phyloP scores from a whole-genome alignment of 2,797 vertebrate species.

The Chrosomus eos region DNA sequence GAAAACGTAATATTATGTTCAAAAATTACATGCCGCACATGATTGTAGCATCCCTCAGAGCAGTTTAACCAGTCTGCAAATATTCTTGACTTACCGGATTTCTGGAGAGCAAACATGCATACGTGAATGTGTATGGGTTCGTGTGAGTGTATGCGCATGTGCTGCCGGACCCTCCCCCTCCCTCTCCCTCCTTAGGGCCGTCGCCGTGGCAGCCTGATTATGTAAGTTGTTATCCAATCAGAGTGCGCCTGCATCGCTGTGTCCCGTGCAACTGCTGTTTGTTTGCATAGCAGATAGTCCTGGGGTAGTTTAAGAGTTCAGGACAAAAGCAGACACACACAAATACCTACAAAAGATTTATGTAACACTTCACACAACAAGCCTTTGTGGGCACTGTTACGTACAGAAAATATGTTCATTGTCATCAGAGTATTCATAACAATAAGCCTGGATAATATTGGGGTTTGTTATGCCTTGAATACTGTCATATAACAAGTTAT shows the following conservation, averaged over 20 bases:
- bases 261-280: slow-evolving; percentile 70
- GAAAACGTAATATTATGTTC: not conserved
- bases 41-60: slow-evolving; percentile 50
- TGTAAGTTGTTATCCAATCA: slow-evolving; percentile 78
- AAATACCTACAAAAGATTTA: slow-evolving; percentile 64
- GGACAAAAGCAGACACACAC: slow-evolving; percentile 67
- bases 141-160: slow-evolving; percentile 9
- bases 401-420: not conserved
- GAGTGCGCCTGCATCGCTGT: slow-evolving; percentile 68
- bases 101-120: slow-evolving; percentile 13
- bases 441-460: not conserved
- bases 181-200: slow-evolving; percentile 58
- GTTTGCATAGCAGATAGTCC: slow-evolving; percentile 71
- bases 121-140: not conserved
- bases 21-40: slow-evolving; percentile 10
- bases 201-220: slow-evolving; percentile 73
- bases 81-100: slow-evolving; percentile 64
- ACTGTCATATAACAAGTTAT: not conserved
- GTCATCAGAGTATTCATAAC: not conserved
- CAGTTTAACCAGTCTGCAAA: slow-evolving; percentile 52
- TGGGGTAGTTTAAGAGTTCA: slow-evolving; percentile 56
- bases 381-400: not conserved
- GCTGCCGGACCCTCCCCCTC: slow-evolving; percentile 56
- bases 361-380: slow-evolving; percentile 58
- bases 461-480: not conserved